Conservation (phyloP, 2,888 invertebrate genomes). For the Choreutis nemorana region DNA sequence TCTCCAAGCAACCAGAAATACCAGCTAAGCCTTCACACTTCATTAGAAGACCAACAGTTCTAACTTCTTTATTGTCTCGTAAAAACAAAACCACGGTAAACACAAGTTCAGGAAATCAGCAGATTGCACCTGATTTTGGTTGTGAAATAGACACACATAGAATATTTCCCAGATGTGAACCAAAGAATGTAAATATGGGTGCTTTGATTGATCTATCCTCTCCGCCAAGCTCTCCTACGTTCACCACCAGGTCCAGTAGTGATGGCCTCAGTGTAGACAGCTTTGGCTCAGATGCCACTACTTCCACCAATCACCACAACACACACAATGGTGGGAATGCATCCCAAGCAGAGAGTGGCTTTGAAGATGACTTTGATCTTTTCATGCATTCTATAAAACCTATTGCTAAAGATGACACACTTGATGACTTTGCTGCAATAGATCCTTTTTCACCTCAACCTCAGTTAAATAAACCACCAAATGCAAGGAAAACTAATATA, state of each 20-base stretch:
- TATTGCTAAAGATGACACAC: constrained; percentile 37
- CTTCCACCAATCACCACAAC: constrained; percentile 60
- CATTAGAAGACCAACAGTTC: constrained; percentile 53
- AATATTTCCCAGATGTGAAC: constrained; percentile 56
- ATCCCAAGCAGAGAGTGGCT: constrained; percentile 80
- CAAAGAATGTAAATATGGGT: constrained; percentile 51
- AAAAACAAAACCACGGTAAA: constrained; percentile 33
- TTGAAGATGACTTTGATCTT: constrained; percentile 84
- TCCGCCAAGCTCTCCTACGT: constrained; percentile 78
- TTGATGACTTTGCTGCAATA: constrained; percentile 59
- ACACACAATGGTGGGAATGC: constrained; percentile 68
- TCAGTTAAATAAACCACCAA: constrained; percentile 27
- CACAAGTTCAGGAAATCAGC: constrained; percentile 14
- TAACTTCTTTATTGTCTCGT: constrained; percentile 44
- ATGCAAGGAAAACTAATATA: constrained; percentile 60
- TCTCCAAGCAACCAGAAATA: constrained; percentile 42
- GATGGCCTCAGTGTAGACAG: constrained; percentile 79
- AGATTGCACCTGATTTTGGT: constrained; percentile 21
- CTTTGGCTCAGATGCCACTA: constrained; percentile 77
- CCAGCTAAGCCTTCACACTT: constrained; percentile 63
- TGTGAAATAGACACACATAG: constrained; percentile 39
- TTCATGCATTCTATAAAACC: constrained; percentile 60
- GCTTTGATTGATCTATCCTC: constrained; percentile 76
- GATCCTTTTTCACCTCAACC: constrained; percentile 67
- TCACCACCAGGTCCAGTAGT: constrained; percentile 77